Evolutionary conservation across 2,888 invertebrate genomes (phyloP), one percentile per base, ranked within the genome.

Genomic region (Stenchaetothrips biformis): DNA sequence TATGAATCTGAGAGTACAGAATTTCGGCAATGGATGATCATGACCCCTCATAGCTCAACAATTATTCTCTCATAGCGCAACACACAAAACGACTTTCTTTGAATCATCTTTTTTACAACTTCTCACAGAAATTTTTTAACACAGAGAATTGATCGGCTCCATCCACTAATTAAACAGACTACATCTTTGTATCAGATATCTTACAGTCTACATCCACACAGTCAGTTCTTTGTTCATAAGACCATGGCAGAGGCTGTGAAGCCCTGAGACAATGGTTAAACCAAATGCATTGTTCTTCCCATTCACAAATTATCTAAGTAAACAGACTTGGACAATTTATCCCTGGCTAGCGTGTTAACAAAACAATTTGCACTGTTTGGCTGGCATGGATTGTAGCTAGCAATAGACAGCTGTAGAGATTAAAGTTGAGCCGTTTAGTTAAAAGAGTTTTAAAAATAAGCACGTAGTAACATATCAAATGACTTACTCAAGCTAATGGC

Each of bases 401-500:
- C 21, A 67, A 21, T 8, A 74, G 0, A 25, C 21, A 25, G 9
- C 59, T 25, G 11, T 7, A 21, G 21, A 25, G 25, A 25, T 25
- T 11, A 21, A 74, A 21, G 25, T 74, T 74, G 67, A 74, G 67
- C 67, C 67, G 37, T 37, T 37, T 37, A 74, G 7, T 21, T 74
- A 74, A 25, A 21, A 74, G 25, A 4, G 9, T n/a, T 11, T 74
- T 74, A 11, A 21, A 74, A 25, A 25, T 25, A 74, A 25, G 25
- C 21, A 74, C 11, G 11, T 25, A 21, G 25, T 7, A 25, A 74
- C 67, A 25, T 21, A 74, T 25, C 67, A 16, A 59, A 59, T 59
- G 59, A 59, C 59, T 59, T 59, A 6, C 59, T 59, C 25, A 25
- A 74, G 67, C 67, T 74, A 74, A 74, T 74, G 67, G 67, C 67